Evolutionary conservation across 1,140 invertebrate genomes (phyloP).

Genomic region (Zaprionus tsacasi): DNA sequence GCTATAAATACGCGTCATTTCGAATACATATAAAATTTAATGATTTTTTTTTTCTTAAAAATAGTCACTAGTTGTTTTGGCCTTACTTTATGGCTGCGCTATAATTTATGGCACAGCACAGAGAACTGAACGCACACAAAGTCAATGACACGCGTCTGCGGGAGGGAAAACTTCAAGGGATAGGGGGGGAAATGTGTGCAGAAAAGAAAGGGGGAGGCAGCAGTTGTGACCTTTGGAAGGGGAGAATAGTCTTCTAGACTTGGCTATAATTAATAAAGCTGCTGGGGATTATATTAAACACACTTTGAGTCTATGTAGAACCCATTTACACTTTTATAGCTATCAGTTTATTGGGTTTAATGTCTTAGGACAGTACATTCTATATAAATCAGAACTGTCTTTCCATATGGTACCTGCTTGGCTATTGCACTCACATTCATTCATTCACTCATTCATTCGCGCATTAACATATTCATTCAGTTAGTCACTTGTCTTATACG

Average conservation of each 20-base stretch:
- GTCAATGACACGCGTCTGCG: conserved; percentile 65
- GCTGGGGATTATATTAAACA: neutral
- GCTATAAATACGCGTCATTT: conserved; percentile 10
- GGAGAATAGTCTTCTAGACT: neutral
- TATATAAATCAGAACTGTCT: no score
- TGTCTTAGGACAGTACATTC: no score
- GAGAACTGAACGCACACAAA: conserved; percentile 12
- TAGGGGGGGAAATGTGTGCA: neutral
- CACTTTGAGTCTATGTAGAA: neutral
- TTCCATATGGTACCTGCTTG: no score
- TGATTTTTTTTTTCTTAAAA: conserved; percentile 44
- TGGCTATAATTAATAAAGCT: conserved; percentile 19
- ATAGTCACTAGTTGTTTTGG: conserved; percentile 34
- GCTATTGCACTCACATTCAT: no score
- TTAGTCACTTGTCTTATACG: conserved; percentile 14
- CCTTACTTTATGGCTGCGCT: conserved; percentile 35
- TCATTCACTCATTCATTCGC: conserved; percentile 11
- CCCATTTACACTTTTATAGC: neutral
- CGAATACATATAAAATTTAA: conserved; percentile 40
- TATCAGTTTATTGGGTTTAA: neutral
- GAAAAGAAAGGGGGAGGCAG: neutral
- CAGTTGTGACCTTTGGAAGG: conserved; percentile 11
- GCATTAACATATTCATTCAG: conserved; percentile 25
- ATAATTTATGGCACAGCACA: conserved; percentile 44
- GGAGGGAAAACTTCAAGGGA: neutral